Evolutionary conservation across 2,888 invertebrate species (phyloP), one percentile per base, ranked within the genome.

Genomic region (Heliconius ismenius): DNA sequence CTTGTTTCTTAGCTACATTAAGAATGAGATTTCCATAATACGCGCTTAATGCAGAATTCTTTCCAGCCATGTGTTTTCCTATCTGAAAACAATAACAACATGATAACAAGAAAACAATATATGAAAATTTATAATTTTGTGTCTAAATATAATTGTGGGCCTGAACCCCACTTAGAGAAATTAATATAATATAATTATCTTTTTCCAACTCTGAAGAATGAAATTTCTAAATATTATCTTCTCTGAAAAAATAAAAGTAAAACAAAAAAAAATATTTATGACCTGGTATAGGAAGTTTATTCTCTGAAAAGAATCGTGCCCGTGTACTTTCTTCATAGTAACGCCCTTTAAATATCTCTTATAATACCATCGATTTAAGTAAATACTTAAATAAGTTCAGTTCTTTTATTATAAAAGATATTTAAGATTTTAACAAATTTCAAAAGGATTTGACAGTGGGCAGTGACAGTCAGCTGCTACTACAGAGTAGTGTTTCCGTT

Each of bases 211-310:
- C 10, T n/a, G n/a, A n/a, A n/a, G n/a, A 58, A n/a, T 9, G n/a
- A n/a, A 58, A 3, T 58, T 10, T 11, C 1, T n/a, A n/a, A 58
- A 58, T 58, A 21, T 58, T n/a, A 58, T 58, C 10, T 58, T 58
- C n/a, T 10, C 10, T n/a, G 58, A n/a, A n/a, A 58, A 58, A 58
- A 24, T 9, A 15, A 43, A 67, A 65, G 73, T 18, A 67, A 64
- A 60, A 69, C 73, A 18, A 32, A 7, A 58, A n/a, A 10, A 10
- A n/a, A 1, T 24, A 21, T 36, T 63, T 49, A 28, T 84, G 89
- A 96, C 96, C 90, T 96, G 96, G 87, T 96, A 96, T 36, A 96
- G 90, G 85, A 95, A 96, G 88, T 96, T 96, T 87, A 96, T 96
- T 78, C 96, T 91, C 84, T 96, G 95, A 84, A 96, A 96, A 36